Base-by-base conservation (phyloP, 2,888 invertebrate genomes). In the Chymomyza procnemis region DNA sequence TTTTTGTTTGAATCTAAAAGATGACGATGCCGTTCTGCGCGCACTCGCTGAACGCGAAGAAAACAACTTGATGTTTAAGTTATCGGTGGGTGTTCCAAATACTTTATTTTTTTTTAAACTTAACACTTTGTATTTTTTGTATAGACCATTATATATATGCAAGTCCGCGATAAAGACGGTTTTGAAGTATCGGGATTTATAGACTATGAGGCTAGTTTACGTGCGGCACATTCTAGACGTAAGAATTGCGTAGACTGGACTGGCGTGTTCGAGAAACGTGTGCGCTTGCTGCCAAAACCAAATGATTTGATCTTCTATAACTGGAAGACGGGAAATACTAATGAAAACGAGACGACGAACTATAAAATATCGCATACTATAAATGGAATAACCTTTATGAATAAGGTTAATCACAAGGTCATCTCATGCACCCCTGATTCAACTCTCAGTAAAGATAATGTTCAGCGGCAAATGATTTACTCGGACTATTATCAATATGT, bases 171-270 rank as follows among this genome's bases (percentile, higher is more conserved):
- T 93, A 92, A 74, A 92, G n/a, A 93, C 5, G 95, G 95, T 6
- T 94, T 94, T 81, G 96, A 96, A 89, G 93, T 96, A 70, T 96
- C 96, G 0, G 96, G 95, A 4, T 97, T 96, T 87, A 94, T 97
- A 54, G 97, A 97, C 89, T 97, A 93, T 88, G 88, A 88, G 57
- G 69, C 81, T 9, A 88, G 88, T 57, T 66, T 89, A 14, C 72
- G 77, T 3, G 74, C 69, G 46, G 72, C 83, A 5, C 84, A 82
- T 69, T 55, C 76, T 1, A 76, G 69, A 19, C 21, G 66, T 0
- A 80, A 79, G 3, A 81, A 76, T 57, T 64, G 66, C 2, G 75
- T 96, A 80, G 94, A 96, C 88, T 97, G 96, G 95, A 91, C 91
- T 19, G 93, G 93, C 1, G 95, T 95, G 88, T 96, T 96, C 89